These are phyloP conservation scores for Brenthis daphne DNA, from an alignment of 2,888 invertebrate genomes.

Conservation along the genomic window DNA sequence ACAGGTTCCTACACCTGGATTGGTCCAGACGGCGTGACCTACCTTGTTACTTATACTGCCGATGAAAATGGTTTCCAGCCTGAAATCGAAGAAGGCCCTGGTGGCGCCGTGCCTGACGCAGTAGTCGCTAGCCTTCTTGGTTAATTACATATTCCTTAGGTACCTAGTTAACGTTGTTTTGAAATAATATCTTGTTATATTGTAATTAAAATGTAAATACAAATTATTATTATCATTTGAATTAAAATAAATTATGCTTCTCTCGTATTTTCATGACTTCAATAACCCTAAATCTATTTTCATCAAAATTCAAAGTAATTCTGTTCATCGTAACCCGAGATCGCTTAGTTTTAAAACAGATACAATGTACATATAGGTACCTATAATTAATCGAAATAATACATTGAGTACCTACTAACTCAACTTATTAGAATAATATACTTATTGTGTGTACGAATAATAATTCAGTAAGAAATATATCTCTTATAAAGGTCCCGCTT, in stretches of 20 bases:
- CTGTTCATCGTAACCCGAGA: too few species aligned
- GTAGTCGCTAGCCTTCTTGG: constrained; percentile 50
- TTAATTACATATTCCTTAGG: constrained; percentile 23
- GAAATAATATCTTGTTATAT: constrained; percentile 16
- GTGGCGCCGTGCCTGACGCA: constrained; percentile 47
- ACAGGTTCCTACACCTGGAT: constrained; percentile 72
- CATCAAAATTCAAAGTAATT: too few species aligned
- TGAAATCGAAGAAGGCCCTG: constrained; percentile 55
- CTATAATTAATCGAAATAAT: too few species aligned
- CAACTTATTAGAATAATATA: too few species aligned
- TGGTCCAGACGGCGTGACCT: constrained; percentile 67
- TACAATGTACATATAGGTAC: too few species aligned
- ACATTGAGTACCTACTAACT: too few species aligned
- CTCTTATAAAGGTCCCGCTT: too few species aligned
- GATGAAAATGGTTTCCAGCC: constrained; percentile 62
- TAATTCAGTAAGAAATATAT: too few species aligned
- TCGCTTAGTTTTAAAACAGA: too few species aligned
- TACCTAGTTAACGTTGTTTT: constrained; percentile 30
- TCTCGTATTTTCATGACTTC: too few species aligned
- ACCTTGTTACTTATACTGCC: constrained; percentile 77
- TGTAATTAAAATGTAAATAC: neutral
- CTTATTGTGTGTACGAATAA: too few species aligned
- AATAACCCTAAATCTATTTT: too few species aligned
- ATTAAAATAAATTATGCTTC: neutral
- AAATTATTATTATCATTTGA: neutral